Conservation (phyloP, 1,140 invertebrate genomes). For the Arion vulgaris region DNA sequence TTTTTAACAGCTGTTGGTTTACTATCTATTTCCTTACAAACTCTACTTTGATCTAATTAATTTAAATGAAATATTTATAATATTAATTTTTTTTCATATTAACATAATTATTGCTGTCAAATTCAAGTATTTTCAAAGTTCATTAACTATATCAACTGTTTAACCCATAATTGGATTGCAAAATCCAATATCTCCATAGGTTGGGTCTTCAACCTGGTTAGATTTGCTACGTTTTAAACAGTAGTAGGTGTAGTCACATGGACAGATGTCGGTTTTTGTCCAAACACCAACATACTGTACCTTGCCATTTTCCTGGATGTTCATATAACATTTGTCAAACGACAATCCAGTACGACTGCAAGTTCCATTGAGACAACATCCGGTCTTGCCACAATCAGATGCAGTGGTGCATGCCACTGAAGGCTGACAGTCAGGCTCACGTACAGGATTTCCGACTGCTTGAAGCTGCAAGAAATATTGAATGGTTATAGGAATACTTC, state of each 20-base stretch:
- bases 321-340: neutral
- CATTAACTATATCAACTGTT: too few species aligned
- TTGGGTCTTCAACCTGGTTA: neutral
- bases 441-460: too few species aligned
- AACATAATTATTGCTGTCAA: too few species aligned
- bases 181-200: neutral
- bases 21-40: too few species aligned
- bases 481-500: too few species aligned
- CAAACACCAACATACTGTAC: neutral
- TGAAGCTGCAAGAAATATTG: too few species aligned
- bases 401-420: neutral
- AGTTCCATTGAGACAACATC: neutral
- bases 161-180: neutral
- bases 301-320: neutral
- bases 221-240: neutral
- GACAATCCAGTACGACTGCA: neutral
- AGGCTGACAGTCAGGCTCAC: too few species aligned
- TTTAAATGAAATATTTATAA: too few species aligned
- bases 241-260: neutral
- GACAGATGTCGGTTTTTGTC: neutral
- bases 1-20: too few species aligned
- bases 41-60: too few species aligned
- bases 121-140: too few species aligned
- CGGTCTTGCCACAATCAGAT: neutral
- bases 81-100: too few species aligned